Evolutionary conservation across 2,113 vertebrate species (phyloP).

Genomic region (Mastomys natalensis): DNA sequence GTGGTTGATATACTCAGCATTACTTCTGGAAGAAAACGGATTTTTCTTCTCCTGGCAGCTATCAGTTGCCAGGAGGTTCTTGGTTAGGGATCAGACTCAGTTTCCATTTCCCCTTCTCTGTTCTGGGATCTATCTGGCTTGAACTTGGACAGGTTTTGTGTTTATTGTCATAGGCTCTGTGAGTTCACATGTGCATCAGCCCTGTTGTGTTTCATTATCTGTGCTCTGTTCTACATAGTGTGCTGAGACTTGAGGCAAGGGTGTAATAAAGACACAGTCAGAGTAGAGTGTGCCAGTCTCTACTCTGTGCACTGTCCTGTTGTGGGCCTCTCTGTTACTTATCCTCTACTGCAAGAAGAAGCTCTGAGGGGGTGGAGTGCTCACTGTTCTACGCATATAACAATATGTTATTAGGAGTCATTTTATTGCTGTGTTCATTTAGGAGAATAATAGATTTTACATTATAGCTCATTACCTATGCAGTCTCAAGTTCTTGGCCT

Average conservation of each 20-base stretch:
- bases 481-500: neutral
- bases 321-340: neutral
- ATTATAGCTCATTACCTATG: neutral
- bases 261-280: neutral
- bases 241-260: neutral
- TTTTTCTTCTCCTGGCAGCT: neutral
- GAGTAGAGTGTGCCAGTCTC: neutral
- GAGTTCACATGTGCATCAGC: neutral
- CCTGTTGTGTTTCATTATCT: neutral
- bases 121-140: neutral
- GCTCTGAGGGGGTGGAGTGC: neutral
- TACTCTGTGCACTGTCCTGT: neutral
- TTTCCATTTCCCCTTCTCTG: neutral
- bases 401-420: neutral
- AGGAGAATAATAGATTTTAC: neutral
- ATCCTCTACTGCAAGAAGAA: neutral
- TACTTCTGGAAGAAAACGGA: neutral
- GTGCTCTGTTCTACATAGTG: neutral
- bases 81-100: neutral
- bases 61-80: neutral
- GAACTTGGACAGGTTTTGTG: neutral
- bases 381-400: neutral
- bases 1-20: neutral
- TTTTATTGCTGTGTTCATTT: neutral
- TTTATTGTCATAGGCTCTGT: neutral